Evolutionary conservation across 2,888 invertebrate genomes (phyloP).

Genomic region (Gerosis bhagava): DNA sequence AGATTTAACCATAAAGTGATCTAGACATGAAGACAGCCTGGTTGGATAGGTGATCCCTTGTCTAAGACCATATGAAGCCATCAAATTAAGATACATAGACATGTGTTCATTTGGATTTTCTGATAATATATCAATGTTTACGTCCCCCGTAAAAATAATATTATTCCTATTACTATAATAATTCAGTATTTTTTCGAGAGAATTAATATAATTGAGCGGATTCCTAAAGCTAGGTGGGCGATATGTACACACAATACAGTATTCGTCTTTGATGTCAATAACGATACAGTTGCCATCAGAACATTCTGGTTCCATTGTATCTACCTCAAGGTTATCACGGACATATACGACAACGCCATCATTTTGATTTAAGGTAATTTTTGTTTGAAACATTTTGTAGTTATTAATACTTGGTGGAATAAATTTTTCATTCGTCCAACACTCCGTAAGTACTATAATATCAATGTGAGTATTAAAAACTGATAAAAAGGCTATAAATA

Average conservation of each 20-base stretch:
- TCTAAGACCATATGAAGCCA: neutral
- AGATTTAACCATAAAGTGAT: neutral
- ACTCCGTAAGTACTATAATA: conserved; percentile 23
- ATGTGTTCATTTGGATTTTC: neutral
- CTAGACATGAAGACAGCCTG: neutral
- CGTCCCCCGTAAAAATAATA: neutral
- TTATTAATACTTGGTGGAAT: conserved; percentile 9
- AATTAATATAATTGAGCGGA: neutral
- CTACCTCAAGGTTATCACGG: neutral
- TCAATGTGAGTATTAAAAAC: conserved; percentile 2
- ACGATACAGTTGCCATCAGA: neutral
- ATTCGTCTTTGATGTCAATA: neutral
- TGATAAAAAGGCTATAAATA: conserved; percentile 10
- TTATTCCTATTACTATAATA: neutral
- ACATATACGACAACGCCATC: neutral
- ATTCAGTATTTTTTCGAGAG: neutral
- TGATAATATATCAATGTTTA: neutral
- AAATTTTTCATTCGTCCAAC: conserved; percentile 21
- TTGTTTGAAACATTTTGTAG: conserved; percentile 17
- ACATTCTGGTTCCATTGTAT: neutral
- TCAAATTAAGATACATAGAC: neutral
- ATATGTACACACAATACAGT: neutral
- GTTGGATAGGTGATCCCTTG: neutral
- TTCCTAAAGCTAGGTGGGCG: neutral
- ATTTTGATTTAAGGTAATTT: conserved; percentile 20